These are phyloP conservation scores for Phyllostomus discolor DNA, from an alignment of 2,113 vertebrate genomes.

Conservation along the genomic window DNA sequence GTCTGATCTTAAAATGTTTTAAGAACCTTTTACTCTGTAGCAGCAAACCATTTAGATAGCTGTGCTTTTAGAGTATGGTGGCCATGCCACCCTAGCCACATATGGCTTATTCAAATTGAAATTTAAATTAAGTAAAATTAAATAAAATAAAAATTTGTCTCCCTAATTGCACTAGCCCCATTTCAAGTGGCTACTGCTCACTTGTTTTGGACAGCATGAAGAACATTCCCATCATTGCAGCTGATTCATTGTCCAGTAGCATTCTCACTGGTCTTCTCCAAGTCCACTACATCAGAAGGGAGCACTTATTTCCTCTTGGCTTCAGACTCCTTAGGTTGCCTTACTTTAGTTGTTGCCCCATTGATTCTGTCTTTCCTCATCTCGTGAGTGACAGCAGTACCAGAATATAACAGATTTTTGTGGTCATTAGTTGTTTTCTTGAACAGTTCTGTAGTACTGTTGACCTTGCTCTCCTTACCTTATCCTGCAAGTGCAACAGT, in stretches of 20 bases:
- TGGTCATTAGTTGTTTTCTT: background rate
- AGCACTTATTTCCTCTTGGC: background rate
- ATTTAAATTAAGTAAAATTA: conserved; percentile 14
- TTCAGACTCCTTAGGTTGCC: background rate
- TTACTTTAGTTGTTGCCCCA: background rate
- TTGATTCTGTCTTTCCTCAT: background rate
- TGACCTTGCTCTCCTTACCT: background rate
- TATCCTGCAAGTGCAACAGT: background rate
- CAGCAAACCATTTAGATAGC: background rate
- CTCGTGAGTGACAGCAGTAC: background rate
- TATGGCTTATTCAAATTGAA: background rate
- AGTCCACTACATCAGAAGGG: background rate
- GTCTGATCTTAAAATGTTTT: background rate
- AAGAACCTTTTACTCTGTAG: background rate
- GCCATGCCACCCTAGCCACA: background rate
- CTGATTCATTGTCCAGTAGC: background rate
- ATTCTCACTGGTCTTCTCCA: background rate
- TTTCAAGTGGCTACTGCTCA: background rate
- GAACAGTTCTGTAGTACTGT: background rate
- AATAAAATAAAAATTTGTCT: background rate
- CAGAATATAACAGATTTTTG: background rate
- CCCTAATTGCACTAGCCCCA: background rate
- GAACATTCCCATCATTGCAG: background rate
- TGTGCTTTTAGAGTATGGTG: background rate
- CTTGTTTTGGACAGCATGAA: background rate